A percentile compares a stretch with the other conserved stretches of the same genome.
phyloP scores from a whole-genome alignment of 2,888 invertebrate species.

The Cryptophagus acutangulus region DNA sequence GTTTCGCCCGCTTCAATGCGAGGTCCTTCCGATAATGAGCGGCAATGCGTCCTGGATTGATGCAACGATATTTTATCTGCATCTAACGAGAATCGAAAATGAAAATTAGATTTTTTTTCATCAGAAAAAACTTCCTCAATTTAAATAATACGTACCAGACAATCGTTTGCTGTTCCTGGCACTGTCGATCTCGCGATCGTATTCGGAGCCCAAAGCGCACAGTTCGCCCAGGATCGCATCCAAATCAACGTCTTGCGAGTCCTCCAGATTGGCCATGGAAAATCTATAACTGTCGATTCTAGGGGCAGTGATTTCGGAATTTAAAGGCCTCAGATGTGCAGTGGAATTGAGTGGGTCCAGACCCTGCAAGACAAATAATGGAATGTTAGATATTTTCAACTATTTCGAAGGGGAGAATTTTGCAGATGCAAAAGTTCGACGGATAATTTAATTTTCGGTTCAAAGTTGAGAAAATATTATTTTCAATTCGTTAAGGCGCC shows the following conservation, averaged over 20 bases:
- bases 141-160: constrained; percentile 38
- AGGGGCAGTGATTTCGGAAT: constrained; percentile 70
- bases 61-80: constrained; percentile 40
- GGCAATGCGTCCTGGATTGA: constrained; percentile 44
- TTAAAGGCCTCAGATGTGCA: constrained; percentile 57
- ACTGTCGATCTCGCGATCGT: constrained; percentile 54
- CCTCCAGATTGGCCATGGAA: constrained; percentile 94
- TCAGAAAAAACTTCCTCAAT: constrained; percentile 16
- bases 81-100: constrained; percentile 31
- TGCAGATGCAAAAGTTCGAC: no score
- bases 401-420: no score
- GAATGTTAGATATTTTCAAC: no score
- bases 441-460: no score
- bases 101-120: constrained; percentile 10
- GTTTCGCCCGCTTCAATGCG: constrained; percentile 42
- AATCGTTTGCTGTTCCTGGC: constrained; percentile 44
- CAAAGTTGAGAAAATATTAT: no score
- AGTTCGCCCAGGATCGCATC: constrained; percentile 95
- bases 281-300: constrained; percentile 87
- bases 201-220: constrained; percentile 78
- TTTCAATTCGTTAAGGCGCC: no score
- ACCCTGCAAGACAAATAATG: constrained; percentile 64
- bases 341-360: constrained; percentile 59
- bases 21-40: constrained; percentile 48
- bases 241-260: constrained; percentile 93